phyloP scores from a whole-genome alignment of 1,140 invertebrate species.

The Zaprionus capensis region DNA sequence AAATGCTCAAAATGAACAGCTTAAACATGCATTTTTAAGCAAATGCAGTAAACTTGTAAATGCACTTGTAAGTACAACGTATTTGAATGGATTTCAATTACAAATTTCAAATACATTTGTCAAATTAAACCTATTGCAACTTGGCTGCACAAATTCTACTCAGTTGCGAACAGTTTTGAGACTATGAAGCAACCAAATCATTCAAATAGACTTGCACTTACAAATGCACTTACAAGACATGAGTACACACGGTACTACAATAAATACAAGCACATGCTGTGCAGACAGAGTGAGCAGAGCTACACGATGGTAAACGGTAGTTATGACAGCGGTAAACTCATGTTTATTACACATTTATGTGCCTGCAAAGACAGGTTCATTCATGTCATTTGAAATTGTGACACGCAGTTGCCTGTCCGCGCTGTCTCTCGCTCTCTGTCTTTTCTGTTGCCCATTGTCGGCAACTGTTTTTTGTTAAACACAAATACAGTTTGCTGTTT shows the following conservation, averaged over 20 bases:
- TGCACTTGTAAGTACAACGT: neutral
- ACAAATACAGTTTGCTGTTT: neutral
- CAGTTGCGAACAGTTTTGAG: too few species aligned
- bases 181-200: neutral
- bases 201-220: neutral
- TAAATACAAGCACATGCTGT: neutral
- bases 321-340: neutral
- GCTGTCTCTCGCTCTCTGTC: neutral
- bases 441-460: neutral
- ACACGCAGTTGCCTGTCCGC: slow-evolving; percentile 13
- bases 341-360: slow-evolving; percentile 4
- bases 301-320: neutral
- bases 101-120: neutral
- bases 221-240: neutral
- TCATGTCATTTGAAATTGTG: slow-evolving; percentile 51
- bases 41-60: neutral
- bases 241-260: neutral
- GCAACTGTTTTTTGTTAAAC: neutral
- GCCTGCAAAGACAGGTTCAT: slow-evolving; percentile 1
- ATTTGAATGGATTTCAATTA: neutral
- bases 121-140: neutral
- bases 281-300: neutral
- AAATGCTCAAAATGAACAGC: neutral
- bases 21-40: too few species aligned
- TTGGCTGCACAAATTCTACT: neutral